Conservation (phyloP, 1,140 invertebrate genomes). For the Pissodes strobi region DNA sequence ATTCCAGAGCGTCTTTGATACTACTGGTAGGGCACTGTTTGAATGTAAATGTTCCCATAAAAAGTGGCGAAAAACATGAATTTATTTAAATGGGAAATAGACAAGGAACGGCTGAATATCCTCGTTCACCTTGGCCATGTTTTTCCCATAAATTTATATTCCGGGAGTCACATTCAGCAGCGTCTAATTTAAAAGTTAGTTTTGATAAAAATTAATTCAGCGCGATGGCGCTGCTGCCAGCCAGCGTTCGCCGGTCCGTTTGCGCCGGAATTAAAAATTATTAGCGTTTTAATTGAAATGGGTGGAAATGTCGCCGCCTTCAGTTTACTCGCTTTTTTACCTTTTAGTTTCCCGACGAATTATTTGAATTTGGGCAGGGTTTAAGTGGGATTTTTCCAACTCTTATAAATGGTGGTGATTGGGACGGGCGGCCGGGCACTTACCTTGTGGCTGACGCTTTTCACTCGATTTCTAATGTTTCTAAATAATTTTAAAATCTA, state of each 20-base stretch:
- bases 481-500: no score
- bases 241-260: conserved; percentile 21
- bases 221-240: conserved; percentile 22
- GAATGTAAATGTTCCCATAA: no score
- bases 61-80: no score
- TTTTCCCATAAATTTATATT: conserved; percentile 33
- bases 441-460: no score
- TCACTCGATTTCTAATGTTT: no score
- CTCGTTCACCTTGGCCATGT: conserved; percentile 15
- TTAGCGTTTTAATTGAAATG: conserved; percentile 38
- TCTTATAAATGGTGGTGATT: no score
- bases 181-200: conserved; percentile 38
- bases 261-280: conserved; percentile 35
- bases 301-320: conserved; percentile 32
- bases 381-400: no score
- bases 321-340: background rate
- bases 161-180: conserved; percentile 28
- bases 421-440: no score
- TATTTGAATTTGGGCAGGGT: conserved; percentile 6
- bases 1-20: background rate
- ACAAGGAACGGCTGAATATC: background rate
- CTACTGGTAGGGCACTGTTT: background rate
- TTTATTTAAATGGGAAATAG: background rate
- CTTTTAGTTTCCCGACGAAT: background rate
- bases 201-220: conserved; percentile 39